Percentiles rank a stretch among this genome's conserved stretches.
Evolutionary conservation across 1,140 invertebrate genomes (phyloP).

Genomic region (Drosophila miranda): DNA sequence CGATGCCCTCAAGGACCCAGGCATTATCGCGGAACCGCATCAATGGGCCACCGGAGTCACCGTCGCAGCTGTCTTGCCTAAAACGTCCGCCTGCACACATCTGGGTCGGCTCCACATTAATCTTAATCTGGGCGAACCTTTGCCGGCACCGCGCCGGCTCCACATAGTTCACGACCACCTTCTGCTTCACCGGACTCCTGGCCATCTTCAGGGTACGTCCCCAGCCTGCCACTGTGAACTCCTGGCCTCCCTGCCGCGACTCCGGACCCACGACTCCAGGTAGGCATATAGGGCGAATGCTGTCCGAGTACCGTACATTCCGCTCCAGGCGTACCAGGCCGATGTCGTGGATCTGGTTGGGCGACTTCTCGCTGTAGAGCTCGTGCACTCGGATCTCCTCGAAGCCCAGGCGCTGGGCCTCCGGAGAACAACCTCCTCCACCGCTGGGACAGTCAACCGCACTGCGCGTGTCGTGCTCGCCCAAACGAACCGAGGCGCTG

Average conservation of each 20-base stretch:
- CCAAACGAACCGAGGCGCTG: constrained; percentile 82
- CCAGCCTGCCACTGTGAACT: constrained; percentile 87
- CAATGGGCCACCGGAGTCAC: constrained; percentile 89
- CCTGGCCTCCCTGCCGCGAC: constrained; percentile 42
- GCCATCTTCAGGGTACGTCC: constrained; percentile 83
- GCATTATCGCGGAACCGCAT: constrained; percentile 82
- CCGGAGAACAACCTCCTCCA: constrained; percentile 63
- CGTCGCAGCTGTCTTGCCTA: constrained; percentile 86
- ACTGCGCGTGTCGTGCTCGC: constrained; percentile 83
- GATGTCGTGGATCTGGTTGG: constrained; percentile 82
- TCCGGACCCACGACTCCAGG: constrained; percentile 62
- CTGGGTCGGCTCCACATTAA: constrained; percentile 76
- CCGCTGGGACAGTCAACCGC: constrained; percentile 82
- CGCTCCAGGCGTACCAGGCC: constrained; percentile 82
- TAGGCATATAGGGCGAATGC: constrained; percentile 85
- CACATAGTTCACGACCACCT: constrained; percentile 51
- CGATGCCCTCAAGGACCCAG: constrained; percentile 84
- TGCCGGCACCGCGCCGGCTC: constrained; percentile 47
- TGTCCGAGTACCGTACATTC: constrained; percentile 82
- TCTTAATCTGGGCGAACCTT: constrained; percentile 55
- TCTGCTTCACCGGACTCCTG: constrained; percentile 63
- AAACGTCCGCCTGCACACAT: constrained; percentile 85
- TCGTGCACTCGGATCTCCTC: constrained; percentile 82
- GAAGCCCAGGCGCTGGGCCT: constrained; percentile 47
- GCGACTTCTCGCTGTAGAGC: constrained; percentile 68